phyloP scores from a whole-genome alignment of 2,113 vertebrate species.

The Peromyscus maniculatus region DNA sequence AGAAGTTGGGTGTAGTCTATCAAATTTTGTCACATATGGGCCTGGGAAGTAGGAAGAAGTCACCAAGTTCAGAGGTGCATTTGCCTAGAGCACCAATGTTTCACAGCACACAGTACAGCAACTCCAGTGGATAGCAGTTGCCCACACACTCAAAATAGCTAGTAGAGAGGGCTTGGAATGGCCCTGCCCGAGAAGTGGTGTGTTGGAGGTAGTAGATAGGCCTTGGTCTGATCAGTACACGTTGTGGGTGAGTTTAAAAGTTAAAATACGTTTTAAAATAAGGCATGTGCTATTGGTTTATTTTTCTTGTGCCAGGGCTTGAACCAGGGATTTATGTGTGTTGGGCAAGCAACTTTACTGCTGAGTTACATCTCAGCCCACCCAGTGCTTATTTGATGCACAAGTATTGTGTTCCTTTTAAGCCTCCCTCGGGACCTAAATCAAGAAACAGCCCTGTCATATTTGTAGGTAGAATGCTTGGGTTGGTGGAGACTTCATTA shows the following conservation, averaged over 20 bases:
- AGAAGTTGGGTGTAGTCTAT: background rate
- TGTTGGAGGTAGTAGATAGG: background rate
- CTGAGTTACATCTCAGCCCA: background rate
- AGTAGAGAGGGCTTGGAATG: background rate
- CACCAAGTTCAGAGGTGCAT: background rate
- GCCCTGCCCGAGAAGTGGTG: background rate
- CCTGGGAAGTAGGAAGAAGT: background rate
- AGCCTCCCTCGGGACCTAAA: background rate
- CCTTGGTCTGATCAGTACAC: background rate
- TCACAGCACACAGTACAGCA: background rate
- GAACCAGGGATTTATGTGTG: background rate
- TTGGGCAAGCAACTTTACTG: background rate
- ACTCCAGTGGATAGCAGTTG: background rate
- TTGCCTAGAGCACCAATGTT: too few relatives aligned
- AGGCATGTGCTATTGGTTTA: background rate
- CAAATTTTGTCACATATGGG: background rate
- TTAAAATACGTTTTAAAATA: background rate
- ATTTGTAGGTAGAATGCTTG: background rate
- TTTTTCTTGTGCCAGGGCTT: background rate
- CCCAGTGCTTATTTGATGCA: rapidly evolving
- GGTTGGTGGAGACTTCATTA: background rate
- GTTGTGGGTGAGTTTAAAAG: background rate
- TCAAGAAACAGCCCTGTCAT: background rate
- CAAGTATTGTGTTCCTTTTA: background rate
- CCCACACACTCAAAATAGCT: background rate